Evolutionary conservation across 2,797 vertebrate genomes (phyloP).

Genomic region (Sebastes paucispinis): DNA sequence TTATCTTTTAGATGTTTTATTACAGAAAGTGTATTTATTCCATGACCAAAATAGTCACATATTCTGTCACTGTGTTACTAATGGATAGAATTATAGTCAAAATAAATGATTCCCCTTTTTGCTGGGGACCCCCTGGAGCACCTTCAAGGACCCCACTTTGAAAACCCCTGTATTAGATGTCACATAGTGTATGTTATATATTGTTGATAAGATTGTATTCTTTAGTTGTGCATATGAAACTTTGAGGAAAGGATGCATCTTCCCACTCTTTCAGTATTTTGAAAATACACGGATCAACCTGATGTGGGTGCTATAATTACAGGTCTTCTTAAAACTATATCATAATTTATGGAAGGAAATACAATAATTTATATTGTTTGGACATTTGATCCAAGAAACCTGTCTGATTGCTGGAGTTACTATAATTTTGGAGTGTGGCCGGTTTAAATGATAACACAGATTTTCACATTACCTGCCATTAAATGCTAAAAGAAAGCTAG

Average conservation of each 20-base stretch:
- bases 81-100: too few species aligned
- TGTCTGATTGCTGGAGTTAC: background rate
- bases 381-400: background rate
- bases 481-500: background rate
- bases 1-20: too few species aligned
- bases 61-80: too few species aligned
- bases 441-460: background rate
- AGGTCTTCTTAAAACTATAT: background rate
- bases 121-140: too few species aligned
- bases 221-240: background rate
- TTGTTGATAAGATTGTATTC: background rate
- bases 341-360: background rate
- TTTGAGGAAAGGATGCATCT: background rate
- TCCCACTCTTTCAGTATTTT: background rate
- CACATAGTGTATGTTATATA: too few species aligned
- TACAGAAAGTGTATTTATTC: too few species aligned
- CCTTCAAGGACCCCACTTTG: too few species aligned
- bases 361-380: background rate
- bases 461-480: background rate
- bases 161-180: too few species aligned
- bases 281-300: conserved; percentile 10
- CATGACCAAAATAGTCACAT: too few species aligned
- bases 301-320: conserved; percentile 39
- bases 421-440: too few species aligned
- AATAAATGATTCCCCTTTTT: too few species aligned